Evolutionary conservation across 2,888 invertebrate species (phyloP).

Genomic region (Eilema sororculum): DNA sequence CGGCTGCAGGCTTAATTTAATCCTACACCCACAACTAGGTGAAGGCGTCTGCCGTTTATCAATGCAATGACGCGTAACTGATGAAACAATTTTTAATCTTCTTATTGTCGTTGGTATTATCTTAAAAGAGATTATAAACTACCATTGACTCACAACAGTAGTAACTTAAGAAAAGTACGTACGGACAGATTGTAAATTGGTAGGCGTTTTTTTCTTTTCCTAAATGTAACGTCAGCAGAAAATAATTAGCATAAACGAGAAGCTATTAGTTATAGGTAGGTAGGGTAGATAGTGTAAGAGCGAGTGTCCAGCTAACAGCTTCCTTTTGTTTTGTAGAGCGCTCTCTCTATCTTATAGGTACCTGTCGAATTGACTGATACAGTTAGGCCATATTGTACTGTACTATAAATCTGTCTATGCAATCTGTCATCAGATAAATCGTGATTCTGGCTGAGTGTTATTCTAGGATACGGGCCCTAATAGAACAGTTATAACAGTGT

Average conservation of each 20-base stretch:
- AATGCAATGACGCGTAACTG: slow-evolving; percentile 42
- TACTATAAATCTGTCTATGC: too few species aligned
- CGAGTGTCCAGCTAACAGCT: too few species aligned
- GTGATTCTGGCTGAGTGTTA: too few species aligned
- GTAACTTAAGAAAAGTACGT: background rate
- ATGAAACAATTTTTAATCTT: slow-evolving; percentile 39
- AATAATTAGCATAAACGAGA: background rate
- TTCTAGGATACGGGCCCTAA: too few species aligned
- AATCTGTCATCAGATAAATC: too few species aligned
- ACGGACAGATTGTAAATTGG: background rate
- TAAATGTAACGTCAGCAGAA: background rate
- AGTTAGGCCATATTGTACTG: too few species aligned
- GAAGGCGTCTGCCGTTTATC: slow-evolving; percentile 49
- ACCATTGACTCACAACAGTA: background rate
- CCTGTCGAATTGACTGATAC: too few species aligned
- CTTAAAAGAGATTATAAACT: background rate
- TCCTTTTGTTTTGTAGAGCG: too few species aligned
- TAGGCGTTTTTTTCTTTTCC: background rate
- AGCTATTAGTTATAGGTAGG: too few species aligned
- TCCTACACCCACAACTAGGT: slow-evolving; percentile 51
- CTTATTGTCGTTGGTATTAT: slow-evolving; percentile 18
- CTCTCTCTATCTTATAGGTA: too few species aligned
- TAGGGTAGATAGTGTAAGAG: too few species aligned
- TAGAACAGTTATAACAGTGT: too few species aligned
- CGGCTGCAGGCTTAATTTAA: slow-evolving; percentile 46